Base-by-base conservation (phyloP, 2,797 vertebrate species). In the Remorina albescens region DNA sequence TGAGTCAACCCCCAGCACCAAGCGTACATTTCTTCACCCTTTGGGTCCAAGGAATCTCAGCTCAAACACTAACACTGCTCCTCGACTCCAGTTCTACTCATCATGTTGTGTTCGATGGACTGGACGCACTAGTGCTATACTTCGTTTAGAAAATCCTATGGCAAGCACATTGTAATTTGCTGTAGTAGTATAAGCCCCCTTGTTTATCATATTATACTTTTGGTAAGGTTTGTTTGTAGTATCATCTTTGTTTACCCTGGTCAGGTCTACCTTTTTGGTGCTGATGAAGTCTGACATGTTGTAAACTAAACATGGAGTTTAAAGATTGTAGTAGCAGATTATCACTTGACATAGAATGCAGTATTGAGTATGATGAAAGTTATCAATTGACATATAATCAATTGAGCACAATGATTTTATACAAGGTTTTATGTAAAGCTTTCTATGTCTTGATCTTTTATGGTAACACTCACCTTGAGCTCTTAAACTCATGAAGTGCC, bases 11-110 rank as follows among this genome's bases (percentile, higher is more conserved):
- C n/a, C 47, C 30, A 30, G 34, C 66, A 26, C 58, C 9, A 6
- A 74, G 51, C 2, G 21, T 62, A 74, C 59, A 72, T 75, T 70
- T 74, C 23, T 46, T n/a, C 66, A 66, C 50, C 61, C 39, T 68
- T 60, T 12, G 21, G 51, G 44, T 34, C 42, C 32, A 21, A 72
- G 25, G 41, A 61, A 47, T 66, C 34, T 55, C 13, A 25, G 30
- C 30, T 67, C 23, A 15, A 44, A 6, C 51, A 15, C 23, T 21
- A 12, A 13, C 6, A 21, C n/a, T 71, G 30, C 68, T 64, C 11
- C 5, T 25, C 39, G 23, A 55, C 26, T 54, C 57, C 3, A 47
- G 46, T 56, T 57, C 18, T 25, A 8, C 37, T 55, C 56, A 15
- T 34, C 10, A 23, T 44, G 15, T 26, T 41, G 3, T 53, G 15